Evolutionary conservation across 2,888 invertebrate genomes (phyloP), one percentile per base, ranked within the genome.

Genomic region (Dichetophora obliterata): DNA sequence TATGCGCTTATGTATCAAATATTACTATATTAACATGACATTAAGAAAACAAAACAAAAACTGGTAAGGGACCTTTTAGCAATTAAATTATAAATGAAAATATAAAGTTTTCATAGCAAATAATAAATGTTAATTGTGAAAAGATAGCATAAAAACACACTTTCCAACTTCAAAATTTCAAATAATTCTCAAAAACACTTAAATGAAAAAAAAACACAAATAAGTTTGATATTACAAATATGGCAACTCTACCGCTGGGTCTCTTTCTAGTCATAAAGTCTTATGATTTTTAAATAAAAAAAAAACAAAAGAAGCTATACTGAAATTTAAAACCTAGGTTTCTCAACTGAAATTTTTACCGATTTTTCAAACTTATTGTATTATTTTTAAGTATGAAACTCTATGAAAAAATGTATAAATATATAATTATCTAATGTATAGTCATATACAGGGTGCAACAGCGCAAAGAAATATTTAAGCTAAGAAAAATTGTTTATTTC

Each of bases 21-120:
- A 59, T 11, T 59, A 31, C 5, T 59, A 22, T 19, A 19, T 79
- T 78, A 31, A 75, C 14, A 73, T 52, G 68, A 74, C 37, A 59
- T 52, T 74, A 69, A 77, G 74, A 16, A 19, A n/a, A n/a, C n/a
- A 59, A 24, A 50, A 70, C 70, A 77, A 75, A 77, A 80, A 88
- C 88, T 87, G 88, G 87, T 84, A 86, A 88, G 87, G 88, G 88
- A 87, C 88, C 87, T 87, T 85, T 88, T 87, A 85, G 79, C 63
- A 78, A 79, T 68, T 77, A 77, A 79, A 75, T 66, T 70, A 8
- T 19, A 66, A 34, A 37, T 19, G 37, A 34, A 66, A 34, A 37
- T 22, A 16, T 11, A 4, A 66, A 37, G 66, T 66, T 66, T 66
- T 66, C 68, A 50, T 68, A 68, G 50, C 50, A 50, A 68, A 50